Evolutionary conservation across 2,797 vertebrate species (phyloP).

Genomic region (Serranus cabrilla): DNA sequence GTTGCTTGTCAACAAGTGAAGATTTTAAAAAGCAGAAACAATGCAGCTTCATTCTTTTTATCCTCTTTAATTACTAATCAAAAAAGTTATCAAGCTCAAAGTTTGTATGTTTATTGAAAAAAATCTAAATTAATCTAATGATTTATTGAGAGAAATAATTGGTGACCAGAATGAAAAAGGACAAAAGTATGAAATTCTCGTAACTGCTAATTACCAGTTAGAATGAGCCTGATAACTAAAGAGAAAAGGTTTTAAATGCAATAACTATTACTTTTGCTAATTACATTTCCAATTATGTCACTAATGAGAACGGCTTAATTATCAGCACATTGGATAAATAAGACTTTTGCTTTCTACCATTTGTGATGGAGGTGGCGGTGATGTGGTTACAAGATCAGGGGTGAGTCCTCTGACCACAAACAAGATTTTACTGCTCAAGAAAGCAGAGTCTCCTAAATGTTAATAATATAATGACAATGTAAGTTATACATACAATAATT

Average conservation of each 20-base stretch:
- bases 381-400: conserved; percentile 61
- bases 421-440: conserved; percentile 1
- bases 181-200: conserved; percentile 81
- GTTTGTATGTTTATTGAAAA: conserved; percentile 54
- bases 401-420: conserved; percentile 57
- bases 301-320: conserved; percentile 88
- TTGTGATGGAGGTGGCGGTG: conserved; percentile 63
- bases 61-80: neutral
- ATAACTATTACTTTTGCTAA: conserved; percentile 88
- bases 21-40: neutral
- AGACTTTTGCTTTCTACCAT: conserved; percentile 69
- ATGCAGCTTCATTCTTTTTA: neutral
- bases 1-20: neutral
- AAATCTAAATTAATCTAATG: conserved; percentile 45
- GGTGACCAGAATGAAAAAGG: conserved; percentile 70
- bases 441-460: neutral
- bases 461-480: conserved; percentile 18
- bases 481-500: conserved; percentile 9
- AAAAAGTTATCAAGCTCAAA: conserved; percentile 16
- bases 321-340: conserved; percentile 82
- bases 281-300: conserved; percentile 89
- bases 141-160: conserved; percentile 65
- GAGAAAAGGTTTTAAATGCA: conserved; percentile 86
- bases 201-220: conserved; percentile 82
- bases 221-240: conserved; percentile 84